phyloP scores from a whole-genome alignment of 2,888 invertebrate species.

The Myopa tessellatipennis region DNA sequence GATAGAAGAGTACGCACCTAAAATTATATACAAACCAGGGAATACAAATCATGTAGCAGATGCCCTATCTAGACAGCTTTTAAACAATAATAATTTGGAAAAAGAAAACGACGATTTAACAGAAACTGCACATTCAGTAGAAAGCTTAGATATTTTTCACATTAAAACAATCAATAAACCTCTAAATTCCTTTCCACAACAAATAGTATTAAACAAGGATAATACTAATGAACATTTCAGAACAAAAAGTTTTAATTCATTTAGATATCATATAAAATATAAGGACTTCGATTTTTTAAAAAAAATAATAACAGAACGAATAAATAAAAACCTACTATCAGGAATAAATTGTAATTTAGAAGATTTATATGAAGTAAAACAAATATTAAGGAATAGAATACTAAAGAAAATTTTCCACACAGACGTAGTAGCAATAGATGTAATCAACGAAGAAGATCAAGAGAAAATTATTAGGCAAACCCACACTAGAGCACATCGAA shows the following conservation, averaged over 20 bases:
- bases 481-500: slow-evolving; percentile 34
- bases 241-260: background rate
- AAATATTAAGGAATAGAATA: background rate
- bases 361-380: slow-evolving; percentile 11
- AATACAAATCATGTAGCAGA: slow-evolving; percentile 37
- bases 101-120: background rate
- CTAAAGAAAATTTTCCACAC: slow-evolving; percentile 34
- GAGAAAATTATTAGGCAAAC: slow-evolving; percentile 33
- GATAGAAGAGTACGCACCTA: slow-evolving; percentile 56
- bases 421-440: slow-evolving; percentile 19
- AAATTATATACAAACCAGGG: slow-evolving; percentile 50
- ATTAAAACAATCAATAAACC: slow-evolving; percentile 40
- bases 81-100: slow-evolving; percentile 11
- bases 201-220: slow-evolving; percentile 32
- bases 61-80: slow-evolving; percentile 7
- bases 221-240: slow-evolving; percentile 8
- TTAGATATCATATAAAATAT: slow-evolving; percentile 11
- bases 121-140: slow-evolving; percentile 39
- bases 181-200: slow-evolving; percentile 42
- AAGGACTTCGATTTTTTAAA: background rate
- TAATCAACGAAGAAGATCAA: slow-evolving; percentile 24
- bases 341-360: slow-evolving; percentile 12
- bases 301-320: background rate
- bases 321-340: background rate
- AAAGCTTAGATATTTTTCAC: slow-evolving; percentile 33